Evolutionary conservation across 2,888 invertebrate species (phyloP).

Genomic region (Ormia ochracea): DNA sequence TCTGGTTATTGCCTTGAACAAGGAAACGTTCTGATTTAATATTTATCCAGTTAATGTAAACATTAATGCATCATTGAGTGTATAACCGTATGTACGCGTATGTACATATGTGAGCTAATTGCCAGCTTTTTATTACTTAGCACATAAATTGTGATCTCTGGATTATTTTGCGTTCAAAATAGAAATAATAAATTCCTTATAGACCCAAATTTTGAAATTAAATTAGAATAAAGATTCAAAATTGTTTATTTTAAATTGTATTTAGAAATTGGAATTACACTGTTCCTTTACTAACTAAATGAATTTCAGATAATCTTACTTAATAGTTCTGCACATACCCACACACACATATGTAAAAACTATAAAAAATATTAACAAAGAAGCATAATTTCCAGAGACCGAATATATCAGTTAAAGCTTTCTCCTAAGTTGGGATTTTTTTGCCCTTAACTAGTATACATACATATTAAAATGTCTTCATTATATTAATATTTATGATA

Average conservation of each 20-base stretch:
- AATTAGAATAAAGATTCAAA: background rate
- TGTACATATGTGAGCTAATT: background rate
- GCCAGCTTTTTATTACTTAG: conserved; percentile 17
- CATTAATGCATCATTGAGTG: conserved; percentile 35
- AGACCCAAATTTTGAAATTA: background rate
- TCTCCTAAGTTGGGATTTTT: too few relatives aligned
- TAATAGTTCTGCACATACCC: too few relatives aligned
- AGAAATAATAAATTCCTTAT: background rate
- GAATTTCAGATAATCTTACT: background rate
- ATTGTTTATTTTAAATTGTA: background rate
- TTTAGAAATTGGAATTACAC: background rate
- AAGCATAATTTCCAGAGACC: too few relatives aligned
- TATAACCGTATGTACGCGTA: background rate
- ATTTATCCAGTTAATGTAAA: conserved; percentile 39
- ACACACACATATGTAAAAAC: too few relatives aligned
- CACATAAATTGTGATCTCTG: background rate
- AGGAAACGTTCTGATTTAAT: conserved; percentile 38
- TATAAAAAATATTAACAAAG: too few relatives aligned
- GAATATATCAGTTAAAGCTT: too few relatives aligned
- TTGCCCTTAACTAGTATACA: too few relatives aligned
- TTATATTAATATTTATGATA: too few relatives aligned
- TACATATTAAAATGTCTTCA: too few relatives aligned
- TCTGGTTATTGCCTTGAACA: conserved; percentile 41
- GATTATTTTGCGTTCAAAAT: background rate
- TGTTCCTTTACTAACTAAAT: background rate